Evolutionary conservation across 92 coral and sea anemone genomes (phyloP).

Genomic region (Bergia puertoricense): DNA sequence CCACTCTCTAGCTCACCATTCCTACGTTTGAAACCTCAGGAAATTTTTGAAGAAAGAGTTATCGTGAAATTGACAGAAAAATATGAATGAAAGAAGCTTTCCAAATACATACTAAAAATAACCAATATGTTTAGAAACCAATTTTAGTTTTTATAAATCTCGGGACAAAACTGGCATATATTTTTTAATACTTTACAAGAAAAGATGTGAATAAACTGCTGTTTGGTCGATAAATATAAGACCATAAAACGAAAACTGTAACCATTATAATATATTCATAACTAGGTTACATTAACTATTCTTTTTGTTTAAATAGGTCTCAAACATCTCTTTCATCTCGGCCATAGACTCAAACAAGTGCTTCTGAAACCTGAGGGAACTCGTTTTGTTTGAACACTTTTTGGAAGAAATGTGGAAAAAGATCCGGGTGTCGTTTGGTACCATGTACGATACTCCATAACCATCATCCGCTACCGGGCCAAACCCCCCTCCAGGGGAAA

Average conservation of each 20-base stretch:
- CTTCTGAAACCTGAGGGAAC: constrained; percentile 71
- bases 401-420: constrained; percentile 96
- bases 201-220: neutral
- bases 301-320: constrained; percentile 2
- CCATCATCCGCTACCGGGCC: constrained; percentile 99
- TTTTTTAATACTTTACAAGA: neutral
- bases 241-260: neutral
- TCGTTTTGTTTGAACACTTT: constrained; percentile 69
- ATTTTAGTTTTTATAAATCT: too few relatives aligned
- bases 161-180: too few relatives aligned
- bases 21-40: too few relatives aligned
- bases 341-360: constrained; percentile 70
- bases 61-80: neutral
- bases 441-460: constrained; percentile 98
- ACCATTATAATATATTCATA: too few relatives aligned
- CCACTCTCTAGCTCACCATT: too few relatives aligned
- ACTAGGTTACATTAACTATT: neutral
- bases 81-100: neutral
- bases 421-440: constrained; percentile 85
- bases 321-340: constrained; percentile 75
- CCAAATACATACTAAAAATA: neutral
- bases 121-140: neutral
- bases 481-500: constrained; percentile 97
- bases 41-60: too few relatives aligned
- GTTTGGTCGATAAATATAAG: too few relatives aligned